Evolutionary conservation across 2,797 vertebrate genomes (phyloP).

Genomic region (Sebastes steindachneri): DNA sequence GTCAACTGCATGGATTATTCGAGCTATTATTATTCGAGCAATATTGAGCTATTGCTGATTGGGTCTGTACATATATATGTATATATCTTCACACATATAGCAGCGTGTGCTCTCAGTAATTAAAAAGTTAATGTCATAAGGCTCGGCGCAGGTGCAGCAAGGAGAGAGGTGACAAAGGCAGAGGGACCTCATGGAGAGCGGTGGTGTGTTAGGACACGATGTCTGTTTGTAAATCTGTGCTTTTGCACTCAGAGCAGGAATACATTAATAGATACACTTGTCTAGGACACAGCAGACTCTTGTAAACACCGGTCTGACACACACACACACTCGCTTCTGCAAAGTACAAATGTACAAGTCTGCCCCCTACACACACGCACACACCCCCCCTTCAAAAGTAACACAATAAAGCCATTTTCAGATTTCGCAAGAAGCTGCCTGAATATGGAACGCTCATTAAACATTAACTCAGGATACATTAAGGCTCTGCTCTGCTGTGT

Average conservation of each 20-base stretch:
- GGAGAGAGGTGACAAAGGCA: conserved; percentile 53
- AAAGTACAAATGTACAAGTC: conserved; percentile 63
- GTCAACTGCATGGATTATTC: neutral
- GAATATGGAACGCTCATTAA: conserved; percentile 81
- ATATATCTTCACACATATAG: neutral
- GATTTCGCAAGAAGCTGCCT: conserved; percentile 65
- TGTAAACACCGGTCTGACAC: conserved; percentile 80
- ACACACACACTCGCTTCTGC: conserved; percentile 13
- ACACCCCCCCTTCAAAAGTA: conserved; percentile 21
- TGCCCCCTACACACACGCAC: conserved; percentile 10
- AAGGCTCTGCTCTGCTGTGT: conserved; percentile 48
- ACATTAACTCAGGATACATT: conserved; percentile 80
- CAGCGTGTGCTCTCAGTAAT: conserved; percentile 23
- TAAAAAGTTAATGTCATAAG: conserved; percentile 38
- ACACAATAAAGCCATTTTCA: conserved; percentile 83
- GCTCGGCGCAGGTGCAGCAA: conserved; percentile 47
- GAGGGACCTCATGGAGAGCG: conserved; percentile 68
- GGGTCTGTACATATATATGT: neutral
- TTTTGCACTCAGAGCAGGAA: conserved; percentile 71
- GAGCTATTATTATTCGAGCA: too few relatives aligned
- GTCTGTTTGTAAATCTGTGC: conserved; percentile 78
- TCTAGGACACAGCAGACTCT: conserved; percentile 66
- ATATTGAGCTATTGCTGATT: neutral
- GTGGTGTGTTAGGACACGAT: conserved; percentile 61
- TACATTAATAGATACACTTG: conserved; percentile 83